Evolutionary conservation across 2,797 vertebrate genomes (phyloP).

Genomic region (Taeniopygia guttata): DNA sequence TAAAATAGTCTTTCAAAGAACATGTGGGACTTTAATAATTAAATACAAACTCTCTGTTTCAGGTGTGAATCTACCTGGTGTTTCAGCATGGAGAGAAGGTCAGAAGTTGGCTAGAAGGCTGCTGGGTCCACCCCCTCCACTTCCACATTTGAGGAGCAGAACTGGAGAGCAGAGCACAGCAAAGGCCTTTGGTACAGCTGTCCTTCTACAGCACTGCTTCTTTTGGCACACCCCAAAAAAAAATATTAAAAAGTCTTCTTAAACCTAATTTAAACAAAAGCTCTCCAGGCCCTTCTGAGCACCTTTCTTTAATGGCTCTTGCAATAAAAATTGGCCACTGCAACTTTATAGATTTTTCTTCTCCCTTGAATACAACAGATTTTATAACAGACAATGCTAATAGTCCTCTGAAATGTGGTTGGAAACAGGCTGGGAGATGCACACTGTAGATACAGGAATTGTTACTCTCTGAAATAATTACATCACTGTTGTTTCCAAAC

Average conservation of each 20-base stretch:
- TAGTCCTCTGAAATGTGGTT: background rate
- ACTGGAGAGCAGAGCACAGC: background rate
- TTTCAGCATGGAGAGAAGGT: slow-evolving; percentile 74
- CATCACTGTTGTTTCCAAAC: background rate
- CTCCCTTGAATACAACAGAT: background rate
- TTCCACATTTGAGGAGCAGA: background rate
- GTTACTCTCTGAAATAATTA: background rate
- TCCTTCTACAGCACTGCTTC: background rate
- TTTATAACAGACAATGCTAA: background rate
- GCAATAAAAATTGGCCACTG: background rate
- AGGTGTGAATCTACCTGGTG: slow-evolving; percentile 38
- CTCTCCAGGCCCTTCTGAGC: background rate
- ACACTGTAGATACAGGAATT: background rate
- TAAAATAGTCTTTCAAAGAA: background rate
- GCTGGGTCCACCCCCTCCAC: slow-evolving; percentile 56
- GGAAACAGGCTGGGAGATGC: background rate
- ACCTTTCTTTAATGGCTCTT: background rate
- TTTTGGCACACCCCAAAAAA: background rate
- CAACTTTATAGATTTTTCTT: background rate
- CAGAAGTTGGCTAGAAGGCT: slow-evolving; percentile 67
- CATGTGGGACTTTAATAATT: background rate
- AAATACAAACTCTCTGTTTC: background rate
- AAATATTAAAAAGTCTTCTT: background rate
- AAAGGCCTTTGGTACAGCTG: background rate
- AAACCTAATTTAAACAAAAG: background rate